Evolutionary conservation across 2,888 invertebrate genomes (phyloP).

Genomic region (Campoplex nolae): DNA sequence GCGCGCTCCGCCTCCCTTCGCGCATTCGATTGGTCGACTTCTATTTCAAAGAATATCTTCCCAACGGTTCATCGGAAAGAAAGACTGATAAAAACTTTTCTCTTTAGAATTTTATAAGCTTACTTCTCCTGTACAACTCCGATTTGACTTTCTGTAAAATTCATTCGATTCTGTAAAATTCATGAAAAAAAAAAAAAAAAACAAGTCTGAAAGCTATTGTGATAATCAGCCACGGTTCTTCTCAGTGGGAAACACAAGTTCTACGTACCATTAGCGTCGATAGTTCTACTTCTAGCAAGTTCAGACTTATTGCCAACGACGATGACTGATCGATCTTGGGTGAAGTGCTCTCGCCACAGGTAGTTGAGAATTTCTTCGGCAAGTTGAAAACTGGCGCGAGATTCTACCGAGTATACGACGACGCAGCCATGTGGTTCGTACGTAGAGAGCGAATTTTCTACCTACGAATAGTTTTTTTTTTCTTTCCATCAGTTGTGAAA

Average conservation of each 20-base stretch:
- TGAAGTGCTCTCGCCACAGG: constrained; percentile 93
- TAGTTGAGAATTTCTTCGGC: constrained; percentile 95
- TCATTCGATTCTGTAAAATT: neutral
- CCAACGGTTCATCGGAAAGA: neutral
- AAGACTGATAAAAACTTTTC: neutral
- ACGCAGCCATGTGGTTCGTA: constrained; percentile 97
- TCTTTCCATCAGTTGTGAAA: neutral
- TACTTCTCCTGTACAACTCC: neutral
- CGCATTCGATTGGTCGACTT: neutral
- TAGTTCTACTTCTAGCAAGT: constrained; percentile 93
- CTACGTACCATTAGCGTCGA: constrained; percentile 91
- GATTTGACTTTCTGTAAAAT: neutral
- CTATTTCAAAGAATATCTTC: neutral
- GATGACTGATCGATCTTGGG: constrained; percentile 93
- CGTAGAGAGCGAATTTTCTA: constrained; percentile 94
- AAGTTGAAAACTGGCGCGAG: constrained; percentile 92
- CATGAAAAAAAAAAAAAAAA: neutral
- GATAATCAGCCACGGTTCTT: neutral
- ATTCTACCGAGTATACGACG: constrained; percentile 95
- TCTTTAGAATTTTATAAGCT: neutral
- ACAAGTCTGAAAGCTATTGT: neutral
- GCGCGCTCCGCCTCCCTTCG: neutral
- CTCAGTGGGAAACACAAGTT: neutral
- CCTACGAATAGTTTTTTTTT: constrained; percentile 85
- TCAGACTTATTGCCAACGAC: constrained; percentile 98